These are phyloP conservation scores for Perdita meconis DNA, from an alignment of 2,888 invertebrate genomes.

Conservation along the genomic window DNA sequence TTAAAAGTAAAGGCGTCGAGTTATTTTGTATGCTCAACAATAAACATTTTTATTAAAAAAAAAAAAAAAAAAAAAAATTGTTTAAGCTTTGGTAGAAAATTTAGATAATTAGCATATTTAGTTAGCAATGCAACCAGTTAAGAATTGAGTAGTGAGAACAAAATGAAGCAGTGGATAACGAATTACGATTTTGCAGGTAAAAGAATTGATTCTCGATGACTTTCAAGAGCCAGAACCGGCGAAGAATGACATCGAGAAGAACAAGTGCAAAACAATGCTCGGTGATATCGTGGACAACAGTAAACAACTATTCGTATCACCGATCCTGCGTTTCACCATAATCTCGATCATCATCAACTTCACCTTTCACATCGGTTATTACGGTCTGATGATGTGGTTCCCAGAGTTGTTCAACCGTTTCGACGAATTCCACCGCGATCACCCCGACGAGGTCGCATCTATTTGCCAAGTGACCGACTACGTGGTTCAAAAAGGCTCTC, in stretches of 20 bases:
- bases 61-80: too few relatives aligned
- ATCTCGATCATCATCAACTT: conserved; percentile 96
- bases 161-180: not conserved
- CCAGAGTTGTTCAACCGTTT: conserved; percentile 97
- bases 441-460: conserved; percentile 85
- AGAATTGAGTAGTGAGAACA: not conserved
- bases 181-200: conserved; percentile 75
- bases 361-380: conserved; percentile 97
- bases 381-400: conserved; percentile 99
- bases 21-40: too few relatives aligned
- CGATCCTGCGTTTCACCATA: conserved; percentile 92
- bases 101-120: too few relatives aligned
- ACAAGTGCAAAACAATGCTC: conserved; percentile 90
- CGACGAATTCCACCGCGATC: conserved; percentile 90
- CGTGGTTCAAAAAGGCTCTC: conserved; percentile 89
- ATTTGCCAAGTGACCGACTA: conserved; percentile 92
- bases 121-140: too few relatives aligned
- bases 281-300: conserved; percentile 92
- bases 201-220: conserved; percentile 83
- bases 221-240: conserved; percentile 74
- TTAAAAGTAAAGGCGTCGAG: too few relatives aligned
- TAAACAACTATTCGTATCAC: conserved; percentile 91
- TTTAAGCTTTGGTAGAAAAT: too few relatives aligned
- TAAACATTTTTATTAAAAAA: too few relatives aligned
- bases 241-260: conserved; percentile 81